These are phyloP conservation scores for Chionis minor DNA, from an alignment of 2,113 vertebrate genomes.

Conservation along the genomic window DNA sequence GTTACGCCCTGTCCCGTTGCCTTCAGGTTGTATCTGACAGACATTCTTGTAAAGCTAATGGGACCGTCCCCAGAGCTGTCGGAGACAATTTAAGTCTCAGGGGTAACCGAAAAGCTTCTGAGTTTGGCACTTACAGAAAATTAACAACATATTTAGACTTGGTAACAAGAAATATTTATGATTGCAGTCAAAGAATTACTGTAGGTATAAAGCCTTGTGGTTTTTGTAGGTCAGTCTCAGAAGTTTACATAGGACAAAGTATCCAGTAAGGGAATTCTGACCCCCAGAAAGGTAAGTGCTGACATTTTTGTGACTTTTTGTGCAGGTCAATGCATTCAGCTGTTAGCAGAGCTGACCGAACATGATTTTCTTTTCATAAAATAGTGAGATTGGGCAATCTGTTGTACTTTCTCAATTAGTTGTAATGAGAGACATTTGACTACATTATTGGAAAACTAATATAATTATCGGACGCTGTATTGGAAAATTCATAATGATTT, in stretches of 20 bases:
- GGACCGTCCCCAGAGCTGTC: background rate
- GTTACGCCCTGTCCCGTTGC: background rate
- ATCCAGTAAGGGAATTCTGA: background rate
- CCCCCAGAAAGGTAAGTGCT: background rate
- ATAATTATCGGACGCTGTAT: conserved; percentile 34
- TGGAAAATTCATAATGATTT: conserved; percentile 52
- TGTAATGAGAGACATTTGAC: conserved; percentile 56
- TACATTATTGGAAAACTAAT: conserved; percentile 59
- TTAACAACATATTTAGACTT: background rate
- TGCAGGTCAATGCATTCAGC: background rate
- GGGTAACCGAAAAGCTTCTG: background rate
- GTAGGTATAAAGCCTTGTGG: background rate
- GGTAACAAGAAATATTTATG: background rate
- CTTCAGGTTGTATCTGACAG: background rate
- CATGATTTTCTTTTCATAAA: conserved; percentile 5
- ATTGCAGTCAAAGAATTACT: background rate
- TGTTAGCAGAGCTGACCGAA: background rate
- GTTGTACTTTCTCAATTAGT: conserved; percentile 42
- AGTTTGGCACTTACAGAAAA: background rate
- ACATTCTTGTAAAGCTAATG: background rate
- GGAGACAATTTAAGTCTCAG: background rate
- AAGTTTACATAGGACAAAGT: background rate
- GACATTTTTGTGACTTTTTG: background rate
- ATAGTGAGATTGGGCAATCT: background rate
- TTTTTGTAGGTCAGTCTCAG: background rate